phyloP scores from a whole-genome alignment of 2,888 invertebrate genomes.

The Caenorhabditis sp. region DNA sequence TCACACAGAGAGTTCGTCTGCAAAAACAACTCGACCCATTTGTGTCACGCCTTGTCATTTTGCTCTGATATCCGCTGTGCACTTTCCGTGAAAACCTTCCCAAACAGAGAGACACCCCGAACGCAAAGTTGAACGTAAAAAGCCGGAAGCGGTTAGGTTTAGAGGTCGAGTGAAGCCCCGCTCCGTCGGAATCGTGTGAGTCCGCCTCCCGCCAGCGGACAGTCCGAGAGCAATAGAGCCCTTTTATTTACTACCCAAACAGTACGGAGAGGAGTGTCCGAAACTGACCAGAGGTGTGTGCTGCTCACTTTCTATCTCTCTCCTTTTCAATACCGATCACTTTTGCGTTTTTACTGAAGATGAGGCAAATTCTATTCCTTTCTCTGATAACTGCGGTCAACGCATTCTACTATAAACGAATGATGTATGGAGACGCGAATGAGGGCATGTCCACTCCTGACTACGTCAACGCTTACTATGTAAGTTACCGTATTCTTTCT shows the following conservation, averaged over 20 bases:
- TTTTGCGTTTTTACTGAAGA: neutral
- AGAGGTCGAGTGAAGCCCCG: slow-evolving; percentile 9
- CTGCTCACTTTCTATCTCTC: neutral
- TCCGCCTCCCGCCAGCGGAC: slow-evolving; percentile 31
- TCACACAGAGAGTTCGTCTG: neutral
- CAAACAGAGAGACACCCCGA: neutral
- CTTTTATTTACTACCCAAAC: slow-evolving; percentile 53
- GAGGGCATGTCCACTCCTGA: slow-evolving; percentile 35
- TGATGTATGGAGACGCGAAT: slow-evolving; percentile 56
- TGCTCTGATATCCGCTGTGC: slow-evolving; percentile 36
- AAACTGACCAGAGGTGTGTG: neutral
- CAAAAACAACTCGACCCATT: slow-evolving; percentile 9
- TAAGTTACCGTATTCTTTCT: too few species aligned
- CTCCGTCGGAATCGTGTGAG: slow-evolving; percentile 51
- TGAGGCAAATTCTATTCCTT: slow-evolving; percentile 30
- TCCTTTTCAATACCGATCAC: neutral
- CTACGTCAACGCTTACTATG: slow-evolving; percentile 54
- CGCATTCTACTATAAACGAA: slow-evolving; percentile 56
- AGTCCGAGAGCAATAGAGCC: neutral
- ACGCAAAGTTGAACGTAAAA: slow-evolving; percentile 49
- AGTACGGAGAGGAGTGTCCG: slow-evolving; percentile 20
- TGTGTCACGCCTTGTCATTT: slow-evolving; percentile 26
- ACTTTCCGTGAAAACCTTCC: slow-evolving; percentile 41
- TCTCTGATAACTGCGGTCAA: slow-evolving; percentile 21
- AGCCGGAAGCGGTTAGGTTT: slow-evolving; percentile 58